Evolutionary conservation across 1,140 invertebrate genomes (phyloP), one percentile per base, ranked within the genome.

Genomic region (Rhopalosiphum maidis): DNA sequence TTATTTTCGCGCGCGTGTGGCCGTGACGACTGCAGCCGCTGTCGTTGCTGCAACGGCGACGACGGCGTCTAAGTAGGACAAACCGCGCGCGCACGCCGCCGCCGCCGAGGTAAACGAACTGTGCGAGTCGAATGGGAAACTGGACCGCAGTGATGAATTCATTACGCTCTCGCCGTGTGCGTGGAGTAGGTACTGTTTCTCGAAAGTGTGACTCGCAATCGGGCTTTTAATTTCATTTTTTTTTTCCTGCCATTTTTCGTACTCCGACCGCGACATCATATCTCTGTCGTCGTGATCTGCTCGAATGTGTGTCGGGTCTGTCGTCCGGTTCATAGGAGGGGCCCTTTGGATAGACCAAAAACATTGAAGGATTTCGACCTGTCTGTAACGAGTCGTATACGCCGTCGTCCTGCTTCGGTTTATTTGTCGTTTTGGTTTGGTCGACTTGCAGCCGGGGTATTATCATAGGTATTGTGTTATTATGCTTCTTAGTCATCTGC

Each of bases 81-180:
- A 60, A 54, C 90, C 82, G 46, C 90, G 82, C 82, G 82, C 91
- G 82, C 68, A 83, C 91, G 60, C 37, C 90, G 60, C 41, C 68
- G n/a, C 37, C 43, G 60, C 91, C 43, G 91, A 93, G 91, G 91
- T 93, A 93, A 93, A 93, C 30, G 91, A 93, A 93, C 91, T 93
- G 91, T 86, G 82, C n/a, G 91, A 55, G 89, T 90, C 54, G 89
- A 60, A 68, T 54, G 37, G 89, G 43, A 60, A 90, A 90, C 89
- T 90, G 89, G 89, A 90, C 89, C 89, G 89, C 54, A 54, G 60
- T 30, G 87, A 46, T 60, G 91, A 51, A 93, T 93, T 21, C 85
- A 41, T 51, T 93, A 43, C 93, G 23, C 35, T 43, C 55, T 90
- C 54, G 89, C 55, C 37, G 51, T 68, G 89, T 46, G 30, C 35